Conservation (phyloP, 1,140 invertebrate genomes). For the Notospermus geniculatus region DNA sequence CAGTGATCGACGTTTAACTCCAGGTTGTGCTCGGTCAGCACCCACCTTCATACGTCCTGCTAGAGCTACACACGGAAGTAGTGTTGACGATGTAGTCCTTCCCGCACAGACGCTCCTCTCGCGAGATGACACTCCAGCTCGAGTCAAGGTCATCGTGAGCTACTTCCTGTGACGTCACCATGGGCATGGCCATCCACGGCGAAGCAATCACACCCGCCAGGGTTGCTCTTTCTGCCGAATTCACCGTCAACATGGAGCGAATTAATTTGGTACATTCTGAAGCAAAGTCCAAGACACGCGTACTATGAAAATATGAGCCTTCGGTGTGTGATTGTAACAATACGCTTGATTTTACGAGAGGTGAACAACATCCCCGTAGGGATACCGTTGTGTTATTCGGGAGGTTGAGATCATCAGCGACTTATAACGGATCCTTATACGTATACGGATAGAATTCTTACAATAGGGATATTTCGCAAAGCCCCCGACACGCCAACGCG, state of each 20-base stretch:
- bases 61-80: too few species aligned
- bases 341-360: neutral
- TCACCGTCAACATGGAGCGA: slow-evolving; percentile 12
- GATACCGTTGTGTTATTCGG: too few species aligned
- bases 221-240: slow-evolving; percentile 8
- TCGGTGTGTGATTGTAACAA: neutral
- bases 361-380: too few species aligned
- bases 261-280: slow-evolving; percentile 23
- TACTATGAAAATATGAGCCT: neutral
- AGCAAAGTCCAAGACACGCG: neutral
- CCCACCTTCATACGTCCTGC: too few species aligned
- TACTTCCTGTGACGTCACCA: slow-evolving; percentile 12
- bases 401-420: too few species aligned
- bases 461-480: too few species aligned
- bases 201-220: slow-evolving; percentile 14
- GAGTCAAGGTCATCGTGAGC: neutral
- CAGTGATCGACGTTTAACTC: too few species aligned
- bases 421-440: too few species aligned
- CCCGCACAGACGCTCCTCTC: slow-evolving; percentile 1
- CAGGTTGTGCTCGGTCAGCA: too few species aligned
- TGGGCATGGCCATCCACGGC: slow-evolving; percentile 25
- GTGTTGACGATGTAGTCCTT: too few species aligned
- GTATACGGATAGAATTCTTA: too few species aligned
- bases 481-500: too few species aligned
- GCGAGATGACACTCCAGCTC: neutral